Base-by-base conservation (phyloP, 2,888 invertebrate genomes). In the Keiferia lycopersicella region DNA sequence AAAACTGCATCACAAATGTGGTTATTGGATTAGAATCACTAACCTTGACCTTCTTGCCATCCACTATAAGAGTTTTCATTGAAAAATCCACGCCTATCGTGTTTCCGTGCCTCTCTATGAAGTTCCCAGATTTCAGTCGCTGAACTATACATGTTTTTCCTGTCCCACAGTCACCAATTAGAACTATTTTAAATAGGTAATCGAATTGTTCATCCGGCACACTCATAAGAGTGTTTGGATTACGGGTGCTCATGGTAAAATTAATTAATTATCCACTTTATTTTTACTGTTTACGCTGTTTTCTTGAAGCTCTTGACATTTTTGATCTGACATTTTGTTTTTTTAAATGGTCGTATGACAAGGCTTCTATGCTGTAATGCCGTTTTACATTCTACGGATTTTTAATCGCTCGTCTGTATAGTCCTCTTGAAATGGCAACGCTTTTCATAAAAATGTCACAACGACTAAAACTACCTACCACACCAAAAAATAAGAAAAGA, bases 41-140 rank as follows among this genome's bases (percentile, higher is more conserved):
- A 56, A 98, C 98, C 95, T 99, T 99, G 73, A 98, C 96, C 92
- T 96, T 96, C 88, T 98, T 98, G 62, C 96, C 97, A 84, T 98
- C 98, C 59, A 98, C 95, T 72, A 96, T 93, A 50, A 99, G 94
- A 63, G 98, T 98, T 94, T 98, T 98, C 98, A 98, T 99, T 67
- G 98, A 98, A 92, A 99, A 99, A 90, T 99, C 98, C 64, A 99
- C 98, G 69, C 98, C 98, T 81, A 99, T 99, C 59, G 99, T 99
- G 83, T 97, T 98, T 66, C 98, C 98, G 90, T 98, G 98, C 72
- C 96, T 93, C 91, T 99, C 98, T 71, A 98, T 96, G 82, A 97
- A 99, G 75, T 97, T 98, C 66, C 98, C 99, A 67, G 98, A 97
- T 86, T 98, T 98, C 87, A 99, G 96, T 73, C 98, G 94, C 88